Percentiles rank a stretch among this genome's conserved stretches.
Evolutionary conservation across 2,888 invertebrate species (phyloP).

Genomic region (Caprella mutica): DNA sequence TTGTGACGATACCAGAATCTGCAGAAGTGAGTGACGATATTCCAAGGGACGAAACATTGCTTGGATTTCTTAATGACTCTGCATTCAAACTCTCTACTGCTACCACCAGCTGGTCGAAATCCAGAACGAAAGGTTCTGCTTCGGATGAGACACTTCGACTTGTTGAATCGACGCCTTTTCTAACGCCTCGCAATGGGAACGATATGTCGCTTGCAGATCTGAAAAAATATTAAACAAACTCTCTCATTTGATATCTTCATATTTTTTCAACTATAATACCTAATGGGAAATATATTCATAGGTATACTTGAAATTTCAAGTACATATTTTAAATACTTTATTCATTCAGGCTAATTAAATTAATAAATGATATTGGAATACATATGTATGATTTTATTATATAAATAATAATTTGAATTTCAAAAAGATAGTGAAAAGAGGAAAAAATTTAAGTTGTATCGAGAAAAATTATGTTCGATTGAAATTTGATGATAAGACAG

Average conservation of each 20-base stretch:
- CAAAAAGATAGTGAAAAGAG: too few relatives aligned
- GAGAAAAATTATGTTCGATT: too few relatives aligned
- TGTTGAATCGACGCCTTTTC: conserved; percentile 25
- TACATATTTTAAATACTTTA: too few relatives aligned
- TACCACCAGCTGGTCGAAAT: conserved; percentile 29
- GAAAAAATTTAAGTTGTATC: too few relatives aligned
- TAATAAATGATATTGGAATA: too few relatives aligned
- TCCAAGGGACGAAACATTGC: conserved; percentile 33
- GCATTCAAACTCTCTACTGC: conserved; percentile 26
- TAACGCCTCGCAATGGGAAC: conserved; percentile 11
- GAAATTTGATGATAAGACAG: too few relatives aligned
- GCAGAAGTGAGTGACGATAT: conserved; percentile 43
- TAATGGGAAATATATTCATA: too few relatives aligned
- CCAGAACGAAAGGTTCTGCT: conserved; percentile 29
- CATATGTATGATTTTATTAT: too few relatives aligned
- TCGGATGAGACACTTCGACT: conserved; percentile 29
- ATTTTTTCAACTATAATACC: too few relatives aligned
- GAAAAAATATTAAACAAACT: background rate
- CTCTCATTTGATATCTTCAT: background rate
- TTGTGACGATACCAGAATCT: conserved; percentile 44
- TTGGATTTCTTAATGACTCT: conserved; percentile 27
- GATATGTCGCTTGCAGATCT: background rate
- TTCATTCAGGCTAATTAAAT: too few relatives aligned
- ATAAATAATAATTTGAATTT: too few relatives aligned
- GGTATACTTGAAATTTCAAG: too few relatives aligned